These are phyloP conservation scores for Drosophila pandora DNA, from an alignment of 1,140 invertebrate genomes.

Conservation along the genomic window DNA sequence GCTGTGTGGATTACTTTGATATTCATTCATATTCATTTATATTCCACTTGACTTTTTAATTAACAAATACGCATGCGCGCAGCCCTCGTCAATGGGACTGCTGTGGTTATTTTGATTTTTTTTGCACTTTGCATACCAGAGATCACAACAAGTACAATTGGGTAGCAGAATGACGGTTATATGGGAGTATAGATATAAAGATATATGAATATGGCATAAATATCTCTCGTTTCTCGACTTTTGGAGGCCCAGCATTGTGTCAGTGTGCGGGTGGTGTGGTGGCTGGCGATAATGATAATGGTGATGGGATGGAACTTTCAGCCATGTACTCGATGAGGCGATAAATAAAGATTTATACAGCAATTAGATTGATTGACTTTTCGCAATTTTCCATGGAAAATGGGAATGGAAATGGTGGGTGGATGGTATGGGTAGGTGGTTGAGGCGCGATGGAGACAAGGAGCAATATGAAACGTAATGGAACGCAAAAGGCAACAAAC, in stretches of 20 bases:
- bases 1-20: constrained; percentile 54
- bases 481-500: constrained; percentile 18
- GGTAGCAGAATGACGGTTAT: constrained; percentile 35
- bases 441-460: constrained; percentile 27
- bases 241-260: constrained; percentile 46
- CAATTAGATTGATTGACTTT: constrained; percentile 29
- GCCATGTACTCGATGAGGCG: constrained; percentile 39
- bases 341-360: constrained; percentile 34
- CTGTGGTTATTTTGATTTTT: constrained; percentile 58
- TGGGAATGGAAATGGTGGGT: constrained; percentile 3
- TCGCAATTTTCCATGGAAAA: constrained; percentile 9
- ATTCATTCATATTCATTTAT: constrained; percentile 65
- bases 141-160: constrained; percentile 41
- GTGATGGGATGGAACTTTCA: constrained; percentile 16
- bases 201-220: constrained; percentile 58
- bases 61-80: constrained; percentile 81
- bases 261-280: constrained; percentile 39
- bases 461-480: neutral
- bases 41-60: constrained; percentile 22
- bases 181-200: constrained; percentile 37
- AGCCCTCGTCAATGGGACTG: constrained; percentile 72
- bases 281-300: neutral
- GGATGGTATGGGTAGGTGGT: neutral
- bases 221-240: constrained; percentile 45
- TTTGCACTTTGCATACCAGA: constrained; percentile 43